Percentiles rank a stretch among this genome's conserved stretches.
Conservation (phyloP, 2,113 vertebrate species). For the Mohoua ochrocephala region DNA sequence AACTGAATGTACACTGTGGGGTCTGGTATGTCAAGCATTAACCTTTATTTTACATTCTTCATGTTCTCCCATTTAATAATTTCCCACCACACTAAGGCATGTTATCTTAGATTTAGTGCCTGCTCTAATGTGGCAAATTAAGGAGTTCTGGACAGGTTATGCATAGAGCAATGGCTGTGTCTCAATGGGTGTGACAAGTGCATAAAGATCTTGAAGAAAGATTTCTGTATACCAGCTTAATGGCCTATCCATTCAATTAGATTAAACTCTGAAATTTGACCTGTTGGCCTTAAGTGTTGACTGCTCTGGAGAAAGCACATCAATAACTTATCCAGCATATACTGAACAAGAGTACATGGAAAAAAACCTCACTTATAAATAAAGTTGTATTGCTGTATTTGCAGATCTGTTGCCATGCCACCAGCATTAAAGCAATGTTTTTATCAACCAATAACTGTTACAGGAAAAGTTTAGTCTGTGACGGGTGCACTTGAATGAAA, state of each 20-base stretch:
- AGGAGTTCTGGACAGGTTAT: not conserved
- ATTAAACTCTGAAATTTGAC: not conserved
- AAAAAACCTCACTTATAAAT: not conserved
- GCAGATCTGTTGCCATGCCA: conserved; percentile 13
- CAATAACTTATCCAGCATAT: not conserved
- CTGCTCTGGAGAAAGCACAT: not conserved
- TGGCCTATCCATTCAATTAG: not conserved
- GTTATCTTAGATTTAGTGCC: not conserved
- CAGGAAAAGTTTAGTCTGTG: not conserved
- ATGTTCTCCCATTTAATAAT: not conserved
- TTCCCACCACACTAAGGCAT: not conserved
- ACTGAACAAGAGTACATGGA: not conserved
- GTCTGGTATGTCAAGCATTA: not conserved
- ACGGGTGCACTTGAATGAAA: not conserved
- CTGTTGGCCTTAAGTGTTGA: not conserved
- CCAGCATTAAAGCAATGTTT: not conserved
- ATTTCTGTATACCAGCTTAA: not conserved
- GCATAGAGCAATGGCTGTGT: not conserved
- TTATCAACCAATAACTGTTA: not conserved
- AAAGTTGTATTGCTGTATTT: not conserved
- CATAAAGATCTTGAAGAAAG: not conserved
- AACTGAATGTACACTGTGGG: not conserved
- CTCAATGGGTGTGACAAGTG: not conserved
- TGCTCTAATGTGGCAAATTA: not conserved
- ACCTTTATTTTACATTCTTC: not conserved